phyloP scores from a whole-genome alignment of 2,888 invertebrate species.

The Ptilodon capucinus region DNA sequence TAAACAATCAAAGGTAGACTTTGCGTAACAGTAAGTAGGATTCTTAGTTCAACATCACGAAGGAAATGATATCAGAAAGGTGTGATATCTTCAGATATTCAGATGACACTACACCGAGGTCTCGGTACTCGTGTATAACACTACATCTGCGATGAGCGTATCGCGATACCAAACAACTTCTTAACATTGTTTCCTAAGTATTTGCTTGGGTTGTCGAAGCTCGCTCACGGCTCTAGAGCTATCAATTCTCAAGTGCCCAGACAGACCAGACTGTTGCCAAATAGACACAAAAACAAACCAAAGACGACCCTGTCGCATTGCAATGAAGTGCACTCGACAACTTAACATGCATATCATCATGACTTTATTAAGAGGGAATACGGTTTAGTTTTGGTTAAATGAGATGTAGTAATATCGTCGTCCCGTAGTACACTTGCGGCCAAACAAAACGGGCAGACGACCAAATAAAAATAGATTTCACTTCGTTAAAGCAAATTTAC shows the following conservation, averaged over 20 bases:
- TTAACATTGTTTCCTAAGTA: conserved; percentile 10
- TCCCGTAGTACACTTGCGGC: conserved; percentile 44
- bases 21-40: no score
- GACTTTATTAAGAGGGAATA: conserved; percentile 15
- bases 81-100: background rate
- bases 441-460: conserved; percentile 34
- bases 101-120: background rate
- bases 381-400: conserved; percentile 15
- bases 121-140: background rate
- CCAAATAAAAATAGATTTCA: conserved; percentile 61
- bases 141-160: background rate
- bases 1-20: no score
- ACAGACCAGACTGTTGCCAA: conserved; percentile 43
- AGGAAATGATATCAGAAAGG: no score
- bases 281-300: conserved; percentile 44
- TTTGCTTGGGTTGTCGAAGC: conserved; percentile 12
- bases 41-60: no score
- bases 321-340: conserved; percentile 28
- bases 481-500: conserved; percentile 75
- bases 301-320: conserved; percentile 38
- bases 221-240: conserved; percentile 33
- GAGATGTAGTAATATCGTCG: conserved; percentile 24
- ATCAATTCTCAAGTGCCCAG: conserved; percentile 54
- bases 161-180: background rate
- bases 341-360: conserved; percentile 11